A percentile compares a stretch with the other conserved stretches of the same genome.
Evolutionary conservation across 2,797 vertebrate genomes (phyloP).

Genomic region (Notolabrus celidotus): DNA sequence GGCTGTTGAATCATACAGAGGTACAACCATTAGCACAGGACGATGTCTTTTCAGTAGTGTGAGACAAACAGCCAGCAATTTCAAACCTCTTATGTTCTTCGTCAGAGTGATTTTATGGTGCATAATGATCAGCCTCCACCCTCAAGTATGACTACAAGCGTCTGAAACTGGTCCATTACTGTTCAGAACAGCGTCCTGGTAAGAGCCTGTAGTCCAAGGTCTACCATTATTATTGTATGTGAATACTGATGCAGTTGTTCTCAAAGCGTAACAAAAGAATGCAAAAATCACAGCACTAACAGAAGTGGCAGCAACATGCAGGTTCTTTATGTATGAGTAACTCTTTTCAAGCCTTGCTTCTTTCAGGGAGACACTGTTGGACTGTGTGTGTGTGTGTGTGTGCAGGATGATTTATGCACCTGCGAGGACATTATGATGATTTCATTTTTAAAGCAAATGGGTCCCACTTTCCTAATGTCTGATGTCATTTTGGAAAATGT

Average conservation of each 20-base stretch:
- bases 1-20: background rate
- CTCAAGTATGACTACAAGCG: background rate
- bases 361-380: background rate
- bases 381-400: background rate
- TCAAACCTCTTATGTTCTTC: background rate
- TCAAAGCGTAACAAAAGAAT: background rate
- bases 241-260: background rate
- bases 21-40: background rate
- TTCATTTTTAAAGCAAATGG: background rate
- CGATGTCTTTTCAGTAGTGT: background rate
- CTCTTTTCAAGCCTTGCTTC: background rate
- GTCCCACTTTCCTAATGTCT: background rate
- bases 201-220: background rate
- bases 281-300: background rate
- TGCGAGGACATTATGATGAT: background rate
- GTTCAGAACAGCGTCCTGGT: background rate
- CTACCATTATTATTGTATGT: background rate
- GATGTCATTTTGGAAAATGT: background rate
- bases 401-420: slow-evolving; percentile 1
- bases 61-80: slow-evolving; percentile 4
- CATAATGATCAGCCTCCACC: background rate
- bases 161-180: background rate
- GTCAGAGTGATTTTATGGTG: background rate
- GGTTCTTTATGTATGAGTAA: background rate
- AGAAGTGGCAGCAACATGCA: background rate